These are phyloP conservation scores for Pachycephala philippinensis DNA, from an alignment of 2,113 vertebrate species.

Conservation along the genomic window DNA sequence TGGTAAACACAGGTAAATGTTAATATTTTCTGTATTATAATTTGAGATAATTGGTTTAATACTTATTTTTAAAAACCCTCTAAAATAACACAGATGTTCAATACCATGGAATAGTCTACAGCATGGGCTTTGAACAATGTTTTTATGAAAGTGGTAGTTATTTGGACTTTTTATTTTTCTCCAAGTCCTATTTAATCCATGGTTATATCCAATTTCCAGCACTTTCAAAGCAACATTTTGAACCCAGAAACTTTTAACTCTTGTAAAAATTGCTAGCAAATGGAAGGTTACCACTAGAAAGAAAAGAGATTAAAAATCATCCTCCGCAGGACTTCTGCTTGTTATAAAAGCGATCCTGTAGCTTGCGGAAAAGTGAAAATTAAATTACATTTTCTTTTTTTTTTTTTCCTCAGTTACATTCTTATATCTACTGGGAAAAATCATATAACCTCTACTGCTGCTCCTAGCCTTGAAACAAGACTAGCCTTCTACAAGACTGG, in stretches of 20 bases:
- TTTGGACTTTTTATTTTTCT: background rate
- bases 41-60: background rate
- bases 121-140: background rate
- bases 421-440: background rate
- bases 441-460: background rate
- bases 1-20: background rate
- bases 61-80: background rate
- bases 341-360: background rate
- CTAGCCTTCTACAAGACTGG: background rate
- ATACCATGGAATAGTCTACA: background rate
- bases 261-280: background rate
- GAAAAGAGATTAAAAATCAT: background rate
- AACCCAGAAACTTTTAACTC: background rate
- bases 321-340: background rate
- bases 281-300: background rate
- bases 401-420: background rate
- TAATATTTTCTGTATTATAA: background rate
- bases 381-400: background rate
- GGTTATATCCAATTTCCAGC: background rate
- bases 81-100: background rate
- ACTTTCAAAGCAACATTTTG: background rate
- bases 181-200: background rate
- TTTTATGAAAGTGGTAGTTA: background rate
- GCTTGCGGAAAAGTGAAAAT: background rate
- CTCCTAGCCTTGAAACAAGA: background rate